Evolutionary conservation across 2,888 invertebrate species (phyloP), one percentile per base, ranked within the genome.

Genomic region (Cacoxenus indagator): DNA sequence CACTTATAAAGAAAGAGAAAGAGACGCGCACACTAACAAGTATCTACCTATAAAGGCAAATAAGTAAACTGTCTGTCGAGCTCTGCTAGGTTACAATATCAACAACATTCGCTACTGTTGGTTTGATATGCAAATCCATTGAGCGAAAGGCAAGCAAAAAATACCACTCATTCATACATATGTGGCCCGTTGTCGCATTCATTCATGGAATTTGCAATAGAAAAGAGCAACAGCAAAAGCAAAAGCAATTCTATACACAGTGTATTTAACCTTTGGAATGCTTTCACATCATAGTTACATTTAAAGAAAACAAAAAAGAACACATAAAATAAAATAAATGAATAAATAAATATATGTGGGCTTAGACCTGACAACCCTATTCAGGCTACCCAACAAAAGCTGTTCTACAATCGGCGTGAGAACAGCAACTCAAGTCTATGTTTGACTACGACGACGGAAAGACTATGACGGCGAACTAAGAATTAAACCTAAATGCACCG

Each of bases 301-400:
- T 31, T 31, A 31, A 5, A 31, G 6, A 31, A n/a, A n/a, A n/a
- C n/a, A n/a, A n/a, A n/a, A n/a, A n/a, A n/a, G n/a, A n/a, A n/a
- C n/a, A n/a, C n/a, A n/a, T n/a, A n/a, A 79, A 73, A 73, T 76
- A 74, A 72, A 78, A 77, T 82, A 73, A 78, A 78, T 80, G 59
- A 43, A 43, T 43, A n/a, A 43, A 43, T 14, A n/a, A 43, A 43
- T 43, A n/a, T 43, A 43, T 3, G 43, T 43, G n/a, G n/a, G n/a
- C n/a, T n/a, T n/a, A n/a, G n/a, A n/a, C n/a, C n/a, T n/a, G n/a
- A n/a, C n/a, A n/a, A n/a, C n/a, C n/a, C n/a, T n/a, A n/a, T n/a
- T n/a, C n/a, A n/a, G n/a, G n/a, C n/a, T n/a, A n/a, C n/a, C n/a
- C n/a, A n/a, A n/a, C n/a, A n/a, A n/a, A n/a, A n/a, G n/a, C n/a